Percentiles rank a stretch among this genome's conserved stretches.
Evolutionary conservation across 2,113 vertebrate genomes (phyloP).

Genomic region (Girardinichthys multiradiatus): DNA sequence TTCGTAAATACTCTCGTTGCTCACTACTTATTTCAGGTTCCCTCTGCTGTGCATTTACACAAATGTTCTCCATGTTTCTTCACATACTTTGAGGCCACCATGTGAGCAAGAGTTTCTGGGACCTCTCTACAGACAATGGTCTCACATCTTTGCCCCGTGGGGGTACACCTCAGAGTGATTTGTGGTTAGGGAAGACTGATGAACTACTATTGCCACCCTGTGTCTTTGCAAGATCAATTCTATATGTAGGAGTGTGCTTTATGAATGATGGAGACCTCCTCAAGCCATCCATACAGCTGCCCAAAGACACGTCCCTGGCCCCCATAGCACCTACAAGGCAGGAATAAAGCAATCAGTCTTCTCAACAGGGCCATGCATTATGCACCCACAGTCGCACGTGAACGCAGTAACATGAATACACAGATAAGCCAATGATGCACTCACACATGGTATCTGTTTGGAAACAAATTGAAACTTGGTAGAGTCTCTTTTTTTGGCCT

Average conservation of each 20-base stretch:
- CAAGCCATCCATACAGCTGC: conserved; percentile 81
- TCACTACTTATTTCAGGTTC: not conserved
- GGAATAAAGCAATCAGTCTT: conserved; percentile 80
- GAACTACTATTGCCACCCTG: conserved; percentile 80
- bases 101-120: conserved; percentile 53
- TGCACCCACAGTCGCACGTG: conserved; percentile 58
- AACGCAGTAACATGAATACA: conserved; percentile 65
- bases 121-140: conserved; percentile 70
- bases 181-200: conserved; percentile 78
- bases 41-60: conserved; percentile 5
- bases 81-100: conserved; percentile 43
- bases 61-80: conserved; percentile 17
- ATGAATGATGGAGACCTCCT: conserved; percentile 83
- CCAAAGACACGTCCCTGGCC: conserved; percentile 74
- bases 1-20: too few relatives aligned
- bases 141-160: conserved; percentile 66
- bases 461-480: conserved; percentile 10
- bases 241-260: conserved; percentile 77
- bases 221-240: conserved; percentile 81
- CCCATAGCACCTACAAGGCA: conserved; percentile 71
- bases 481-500: not conserved
- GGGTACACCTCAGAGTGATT: conserved; percentile 72
- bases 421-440: conserved; percentile 56
- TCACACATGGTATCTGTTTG: conserved; percentile 22
- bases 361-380: conserved; percentile 69